A percentile compares a stretch with the other conserved stretches of the same genome.
Evolutionary conservation across 2,113 vertebrate genomes (phyloP).

Genomic region (Mugil cephalus): DNA sequence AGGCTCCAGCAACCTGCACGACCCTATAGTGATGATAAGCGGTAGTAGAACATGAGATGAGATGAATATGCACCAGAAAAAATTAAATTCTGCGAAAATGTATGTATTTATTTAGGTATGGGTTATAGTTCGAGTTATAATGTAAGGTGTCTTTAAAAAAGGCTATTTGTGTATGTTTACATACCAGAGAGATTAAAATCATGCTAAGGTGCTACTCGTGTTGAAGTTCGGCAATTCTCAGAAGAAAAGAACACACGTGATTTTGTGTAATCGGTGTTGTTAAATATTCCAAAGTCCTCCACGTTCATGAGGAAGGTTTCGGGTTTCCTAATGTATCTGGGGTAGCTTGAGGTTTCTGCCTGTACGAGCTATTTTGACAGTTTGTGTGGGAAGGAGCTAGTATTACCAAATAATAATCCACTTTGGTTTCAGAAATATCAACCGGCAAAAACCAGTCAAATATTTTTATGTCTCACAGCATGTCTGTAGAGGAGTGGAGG

Average conservation of each 20-base stretch:
- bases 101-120: no score
- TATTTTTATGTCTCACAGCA: slow-evolving; percentile 34
- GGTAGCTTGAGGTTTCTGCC: background rate
- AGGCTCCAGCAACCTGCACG: no score
- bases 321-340: background rate
- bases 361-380: slow-evolving; percentile 9
- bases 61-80: no score
- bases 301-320: background rate
- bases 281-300: background rate
- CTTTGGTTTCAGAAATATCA: slow-evolving; percentile 30
- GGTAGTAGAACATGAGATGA: no score
- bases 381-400: slow-evolving; percentile 19
- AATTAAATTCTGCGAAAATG: no score
- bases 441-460: slow-evolving; percentile 10
- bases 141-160: no score
- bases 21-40: no score
- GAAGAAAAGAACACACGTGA: background rate
- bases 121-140: no score
- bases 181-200: no score
- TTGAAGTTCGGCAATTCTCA: background rate
- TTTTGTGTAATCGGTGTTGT: background rate
- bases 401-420: slow-evolving; percentile 18
- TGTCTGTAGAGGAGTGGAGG: background rate
- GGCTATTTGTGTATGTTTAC: no score
- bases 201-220: no score